Conservation (phyloP, 2,888 invertebrate species). For the Pocota personata region DNA sequence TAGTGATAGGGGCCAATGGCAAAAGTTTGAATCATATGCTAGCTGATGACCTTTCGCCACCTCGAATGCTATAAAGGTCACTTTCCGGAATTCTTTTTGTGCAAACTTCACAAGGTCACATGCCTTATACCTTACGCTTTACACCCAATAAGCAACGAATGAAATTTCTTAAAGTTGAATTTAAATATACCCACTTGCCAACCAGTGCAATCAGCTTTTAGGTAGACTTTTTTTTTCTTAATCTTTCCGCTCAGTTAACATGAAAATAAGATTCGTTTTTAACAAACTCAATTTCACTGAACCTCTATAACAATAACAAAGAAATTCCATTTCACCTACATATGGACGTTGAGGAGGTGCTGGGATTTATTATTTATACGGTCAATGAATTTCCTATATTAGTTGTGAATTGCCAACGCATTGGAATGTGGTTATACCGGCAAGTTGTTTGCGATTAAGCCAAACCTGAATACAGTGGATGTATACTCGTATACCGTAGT, state of each 20-base stretch:
- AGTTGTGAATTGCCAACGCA: conserved; percentile 33
- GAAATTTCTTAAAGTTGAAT: no score
- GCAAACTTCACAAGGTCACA: no score
- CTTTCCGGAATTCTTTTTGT: no score
- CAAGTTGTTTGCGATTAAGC: conserved; percentile 26
- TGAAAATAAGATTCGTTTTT: background rate
- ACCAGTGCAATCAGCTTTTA: no score
- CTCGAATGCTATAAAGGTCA: no score
- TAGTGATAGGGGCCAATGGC: no score
- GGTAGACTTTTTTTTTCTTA: no score
- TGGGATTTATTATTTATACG: conserved; percentile 29
- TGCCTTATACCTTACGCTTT: no score
- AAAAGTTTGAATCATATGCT: no score
- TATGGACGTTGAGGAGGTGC: background rate
- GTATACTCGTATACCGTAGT: conserved; percentile 1
- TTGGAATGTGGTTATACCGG: conserved; percentile 65
- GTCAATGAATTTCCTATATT: conserved; percentile 53
- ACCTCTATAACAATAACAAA: background rate
- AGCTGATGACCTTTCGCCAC: no score
- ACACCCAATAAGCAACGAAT: no score
- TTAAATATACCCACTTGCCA: no score
- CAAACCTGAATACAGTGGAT: conserved; percentile 29
- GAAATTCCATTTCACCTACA: conserved; percentile 19
- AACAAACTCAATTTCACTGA: background rate
- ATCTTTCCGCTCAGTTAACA: background rate